These are phyloP conservation scores for Limnephilus rhombicus DNA, from an alignment of 2,888 invertebrate genomes.

Conservation along the genomic window DNA sequence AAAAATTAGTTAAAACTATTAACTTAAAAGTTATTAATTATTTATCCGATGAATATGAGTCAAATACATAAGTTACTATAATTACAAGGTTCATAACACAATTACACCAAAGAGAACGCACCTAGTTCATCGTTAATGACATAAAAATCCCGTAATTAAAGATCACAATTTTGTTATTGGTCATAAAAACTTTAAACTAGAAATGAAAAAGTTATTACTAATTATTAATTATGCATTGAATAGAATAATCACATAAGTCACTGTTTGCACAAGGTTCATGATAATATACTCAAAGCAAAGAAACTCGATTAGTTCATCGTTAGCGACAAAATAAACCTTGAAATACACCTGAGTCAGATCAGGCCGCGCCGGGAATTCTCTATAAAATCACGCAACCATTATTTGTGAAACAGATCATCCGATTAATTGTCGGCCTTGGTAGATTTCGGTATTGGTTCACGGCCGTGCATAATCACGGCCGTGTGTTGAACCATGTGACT, in stretches of 20 bases:
- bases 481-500: neutral
- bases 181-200: too few species aligned
- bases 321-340: neutral
- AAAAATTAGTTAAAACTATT: too few species aligned
- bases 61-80: too few species aligned
- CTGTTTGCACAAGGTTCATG: neutral
- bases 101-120: too few species aligned
- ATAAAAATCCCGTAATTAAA: too few species aligned
- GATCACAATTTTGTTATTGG: too few species aligned
- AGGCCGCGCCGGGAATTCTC: neutral
- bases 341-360: neutral
- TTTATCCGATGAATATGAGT: too few species aligned
- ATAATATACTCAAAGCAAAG: neutral
- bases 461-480: conserved; percentile 24
- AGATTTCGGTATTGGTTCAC: conserved; percentile 27
- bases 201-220: too few species aligned
- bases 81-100: too few species aligned
- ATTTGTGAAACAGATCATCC: conserved; percentile 17
- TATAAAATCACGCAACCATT: neutral
- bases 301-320: neutral
- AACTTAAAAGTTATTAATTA: too few species aligned
- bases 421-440: neutral
- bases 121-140: too few species aligned
- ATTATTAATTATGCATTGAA: neutral
- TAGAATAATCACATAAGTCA: neutral